A percentile compares a stretch with the other conserved stretches of the same genome.
These are phyloP conservation scores for Chiloscyllium plagiosum DNA, from an alignment of 2,113 vertebrate genomes.

Conservation along the genomic window DNA sequence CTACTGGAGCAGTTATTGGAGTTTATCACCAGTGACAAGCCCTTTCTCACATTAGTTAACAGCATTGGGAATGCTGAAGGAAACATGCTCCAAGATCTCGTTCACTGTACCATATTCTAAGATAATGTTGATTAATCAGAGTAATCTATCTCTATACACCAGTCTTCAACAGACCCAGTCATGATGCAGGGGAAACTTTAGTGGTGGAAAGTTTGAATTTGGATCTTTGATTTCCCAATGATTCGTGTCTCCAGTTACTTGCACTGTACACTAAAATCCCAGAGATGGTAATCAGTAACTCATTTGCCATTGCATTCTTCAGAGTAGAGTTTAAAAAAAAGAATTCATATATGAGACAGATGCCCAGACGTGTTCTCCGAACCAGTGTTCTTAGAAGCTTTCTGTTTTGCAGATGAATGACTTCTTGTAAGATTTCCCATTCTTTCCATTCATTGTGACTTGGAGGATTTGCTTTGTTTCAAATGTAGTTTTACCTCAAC, in stretches of 20 bases:
- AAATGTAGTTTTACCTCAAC: background rate
- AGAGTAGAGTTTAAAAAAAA: background rate
- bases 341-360: background rate
- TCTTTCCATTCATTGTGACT: background rate
- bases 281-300: background rate
- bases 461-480: background rate
- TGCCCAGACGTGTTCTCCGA: background rate
- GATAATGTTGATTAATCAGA: background rate
- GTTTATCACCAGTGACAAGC: background rate
- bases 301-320: background rate
- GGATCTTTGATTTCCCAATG: too few species aligned
- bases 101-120: background rate
- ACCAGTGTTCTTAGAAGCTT: background rate
- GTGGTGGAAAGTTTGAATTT: background rate
- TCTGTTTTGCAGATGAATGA: background rate
- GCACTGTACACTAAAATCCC: background rate
- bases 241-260: background rate
- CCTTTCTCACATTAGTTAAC: background rate
- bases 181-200: background rate
- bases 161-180: background rate
- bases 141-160: background rate
- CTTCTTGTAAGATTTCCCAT: background rate
- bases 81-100: background rate
- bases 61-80: background rate
- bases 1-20: background rate